Conservation (phyloP, 2,797 vertebrate genomes). For the Gadopsis marmoratus region DNA sequence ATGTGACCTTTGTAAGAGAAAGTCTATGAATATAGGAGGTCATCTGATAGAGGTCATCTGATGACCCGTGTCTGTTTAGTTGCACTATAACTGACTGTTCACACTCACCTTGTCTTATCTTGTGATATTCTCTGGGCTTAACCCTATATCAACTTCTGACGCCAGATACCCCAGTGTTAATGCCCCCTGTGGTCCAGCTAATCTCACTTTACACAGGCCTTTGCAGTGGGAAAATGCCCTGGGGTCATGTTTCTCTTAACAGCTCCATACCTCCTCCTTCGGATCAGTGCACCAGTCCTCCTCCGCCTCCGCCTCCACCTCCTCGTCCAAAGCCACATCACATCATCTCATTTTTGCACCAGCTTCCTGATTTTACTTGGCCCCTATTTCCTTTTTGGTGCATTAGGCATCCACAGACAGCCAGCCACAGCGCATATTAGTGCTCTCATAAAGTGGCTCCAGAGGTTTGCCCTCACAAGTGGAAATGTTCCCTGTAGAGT, state of each 20-base stretch:
- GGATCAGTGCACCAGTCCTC: constrained; percentile 16
- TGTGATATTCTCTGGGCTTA: constrained; percentile 29
- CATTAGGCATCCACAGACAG: constrained; percentile 59
- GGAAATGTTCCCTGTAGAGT: constrained; percentile 71
- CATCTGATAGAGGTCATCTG: not conserved
- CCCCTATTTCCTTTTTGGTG: constrained; percentile 55
- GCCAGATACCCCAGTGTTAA: constrained; percentile 33
- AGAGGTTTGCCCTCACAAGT: constrained; percentile 67
- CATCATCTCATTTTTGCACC: constrained; percentile 50
- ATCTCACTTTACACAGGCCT: constrained; percentile 63
- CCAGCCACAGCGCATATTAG: constrained; percentile 63
- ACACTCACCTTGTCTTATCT: constrained; percentile 13
- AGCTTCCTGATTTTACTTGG: constrained; percentile 50
- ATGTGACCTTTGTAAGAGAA: constrained; percentile 38
- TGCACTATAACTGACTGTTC: not conserved
- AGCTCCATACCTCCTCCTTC: constrained; percentile 48
- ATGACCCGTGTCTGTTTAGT: not conserved
- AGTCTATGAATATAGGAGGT: not conserved
- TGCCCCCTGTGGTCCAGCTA: constrained; percentile 49
- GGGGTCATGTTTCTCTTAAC: constrained; percentile 61
- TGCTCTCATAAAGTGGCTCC: constrained; percentile 63
- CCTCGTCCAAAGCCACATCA: constrained; percentile 41
- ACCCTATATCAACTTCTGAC: constrained; percentile 36
- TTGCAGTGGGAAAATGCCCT: constrained; percentile 54
- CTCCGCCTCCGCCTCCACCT: not conserved